Evolutionary conservation across 2,888 invertebrate genomes (phyloP).

Genomic region (Mellilla xanthometata): DNA sequence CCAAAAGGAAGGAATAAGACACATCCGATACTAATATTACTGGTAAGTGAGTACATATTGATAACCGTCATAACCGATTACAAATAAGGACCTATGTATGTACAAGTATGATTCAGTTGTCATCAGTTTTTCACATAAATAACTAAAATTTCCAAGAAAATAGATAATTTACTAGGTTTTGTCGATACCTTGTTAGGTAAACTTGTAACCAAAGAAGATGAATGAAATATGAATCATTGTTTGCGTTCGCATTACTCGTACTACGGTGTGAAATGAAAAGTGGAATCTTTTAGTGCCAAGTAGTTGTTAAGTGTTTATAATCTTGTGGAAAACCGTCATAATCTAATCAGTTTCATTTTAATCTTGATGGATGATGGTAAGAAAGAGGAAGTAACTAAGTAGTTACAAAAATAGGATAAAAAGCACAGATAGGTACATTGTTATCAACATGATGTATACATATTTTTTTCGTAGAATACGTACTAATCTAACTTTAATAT

Average conservation of each 20-base stretch:
- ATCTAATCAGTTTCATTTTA: no score
- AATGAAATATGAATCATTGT: slow-evolving; percentile 13
- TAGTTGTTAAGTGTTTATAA: neutral
- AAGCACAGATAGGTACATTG: no score
- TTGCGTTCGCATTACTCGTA: neutral
- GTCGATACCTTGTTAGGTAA: neutral
- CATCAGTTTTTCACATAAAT: slow-evolving; percentile 27
- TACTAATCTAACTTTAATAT: no score
- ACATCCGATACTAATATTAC: no score
- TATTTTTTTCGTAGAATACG: no score
- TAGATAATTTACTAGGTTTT: slow-evolving; percentile 12
- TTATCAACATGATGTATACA: no score
- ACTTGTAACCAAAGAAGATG: neutral
- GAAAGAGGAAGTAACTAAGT: no score
- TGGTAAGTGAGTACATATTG: no score
- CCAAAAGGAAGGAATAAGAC: slow-evolving; percentile 55
- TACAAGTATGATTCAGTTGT: no score
- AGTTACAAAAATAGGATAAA: no score
- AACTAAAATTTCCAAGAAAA: slow-evolving; percentile 31
- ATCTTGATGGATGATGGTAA: no score
- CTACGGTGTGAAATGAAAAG: neutral
- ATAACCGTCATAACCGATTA: slow-evolving; percentile 9
- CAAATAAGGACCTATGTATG: slow-evolving; percentile 6
- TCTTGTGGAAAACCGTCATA: no score
- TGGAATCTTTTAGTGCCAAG: neutral